Base-by-base conservation (phyloP, 2,888 invertebrate species). In the Amblyteles armatorius region DNA sequence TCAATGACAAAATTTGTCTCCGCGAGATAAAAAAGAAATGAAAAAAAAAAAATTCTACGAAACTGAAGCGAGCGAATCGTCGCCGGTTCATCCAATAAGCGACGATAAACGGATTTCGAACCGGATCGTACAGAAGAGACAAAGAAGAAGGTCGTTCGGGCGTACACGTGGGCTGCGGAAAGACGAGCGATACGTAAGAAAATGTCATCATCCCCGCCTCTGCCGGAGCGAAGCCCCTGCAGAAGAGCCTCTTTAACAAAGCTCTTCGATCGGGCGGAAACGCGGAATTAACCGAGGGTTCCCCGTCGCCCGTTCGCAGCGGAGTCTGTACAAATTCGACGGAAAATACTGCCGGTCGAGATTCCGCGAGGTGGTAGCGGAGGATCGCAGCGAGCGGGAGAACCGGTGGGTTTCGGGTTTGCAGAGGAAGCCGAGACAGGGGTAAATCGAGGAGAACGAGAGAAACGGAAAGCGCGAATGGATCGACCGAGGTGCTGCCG, bases 251-350 rank as follows among this genome's bases (percentile, higher is more conserved):
- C 36, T 79, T 79, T 65, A n/a, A 29, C 57, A 26, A 33, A 19
- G 44, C 63, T 73, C 29, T 72, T 72, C 65, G 72, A 72, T 79
- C 65, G 69, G 55, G 79, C 40, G 72, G 44, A 44, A 79, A 65
- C 72, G 65, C 52, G 65, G 52, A 72, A 79, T 79, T 65, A 55
- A 79, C 79, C 69, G n/a, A 36, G 40, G 22, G 40, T 57, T 26
- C 50, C 19, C 16, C 11, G 3, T 68, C 48, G 57, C 26, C 19
- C 69, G 26, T 40, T 40, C 2, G 19, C 22, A 40, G 26, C 40
- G 40, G 55, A 57, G 68, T 16, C 67, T 40, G 36, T 57, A 40
- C 55, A 68, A 68, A 68, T 78, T 67, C 19, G 40, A 72, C 44
- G 52, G 33, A 55, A 40, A 77, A 52, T 33, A 40, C 29, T 40